Conservation (phyloP, 2,113 vertebrate genomes). For the Ailuropoda melanoleuca region DNA sequence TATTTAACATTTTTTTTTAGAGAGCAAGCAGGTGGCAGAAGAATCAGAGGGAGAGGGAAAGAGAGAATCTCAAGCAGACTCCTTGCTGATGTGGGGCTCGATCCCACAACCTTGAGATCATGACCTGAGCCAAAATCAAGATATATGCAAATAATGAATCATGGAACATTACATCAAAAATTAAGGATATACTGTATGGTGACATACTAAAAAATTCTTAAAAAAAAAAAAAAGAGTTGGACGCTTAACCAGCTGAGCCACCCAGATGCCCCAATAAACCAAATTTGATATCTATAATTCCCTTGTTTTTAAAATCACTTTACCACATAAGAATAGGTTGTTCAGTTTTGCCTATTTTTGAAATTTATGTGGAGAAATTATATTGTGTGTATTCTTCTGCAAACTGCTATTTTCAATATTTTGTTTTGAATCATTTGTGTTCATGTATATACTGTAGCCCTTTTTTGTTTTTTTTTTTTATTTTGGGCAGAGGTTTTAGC, state of each 20-base stretch:
- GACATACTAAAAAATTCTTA: too few relatives aligned
- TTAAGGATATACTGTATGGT: too few relatives aligned
- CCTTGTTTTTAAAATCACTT: not conserved
- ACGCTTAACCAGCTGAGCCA: not conserved
- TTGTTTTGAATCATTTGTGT: not conserved
- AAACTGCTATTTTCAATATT: not conserved
- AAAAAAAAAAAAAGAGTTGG: not conserved
- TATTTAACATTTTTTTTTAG: not conserved
- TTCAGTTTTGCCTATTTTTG: not conserved
- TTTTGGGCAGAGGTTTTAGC: not conserved
- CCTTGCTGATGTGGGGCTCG: not conserved
- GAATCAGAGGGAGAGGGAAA: not conserved
- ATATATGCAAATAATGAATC: too few relatives aligned
- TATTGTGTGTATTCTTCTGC: not conserved
- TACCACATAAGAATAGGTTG: not conserved
- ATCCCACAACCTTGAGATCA: not conserved
- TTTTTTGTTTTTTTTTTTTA: not conserved
- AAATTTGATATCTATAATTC: not conserved
- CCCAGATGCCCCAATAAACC: not conserved
- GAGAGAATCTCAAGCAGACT: not conserved
- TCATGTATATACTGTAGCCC: not conserved
- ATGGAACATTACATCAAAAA: too few relatives aligned
- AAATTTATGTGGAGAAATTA: slow-evolving; percentile 23
- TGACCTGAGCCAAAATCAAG: not conserved
- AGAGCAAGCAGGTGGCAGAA: not conserved